A percentile compares a stretch with the other conserved stretches of the same genome.
Conservation (phyloP, 1,140 invertebrate species). For the Temnothorax nylanderi region DNA sequence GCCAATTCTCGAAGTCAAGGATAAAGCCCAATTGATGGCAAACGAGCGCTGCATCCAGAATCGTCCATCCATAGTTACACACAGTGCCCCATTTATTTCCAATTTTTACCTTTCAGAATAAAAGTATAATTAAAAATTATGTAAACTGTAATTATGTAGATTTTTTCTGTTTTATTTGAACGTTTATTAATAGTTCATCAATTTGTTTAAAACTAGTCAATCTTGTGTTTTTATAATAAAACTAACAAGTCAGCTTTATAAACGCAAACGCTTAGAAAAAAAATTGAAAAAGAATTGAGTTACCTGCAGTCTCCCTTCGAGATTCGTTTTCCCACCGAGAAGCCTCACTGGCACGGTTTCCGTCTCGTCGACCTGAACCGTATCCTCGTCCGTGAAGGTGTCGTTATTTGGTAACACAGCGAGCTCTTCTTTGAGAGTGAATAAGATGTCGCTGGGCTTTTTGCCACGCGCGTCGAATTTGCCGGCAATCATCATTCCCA, state of each 20-base stretch:
- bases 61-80: slow-evolving; percentile 98
- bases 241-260: not conserved
- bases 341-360: slow-evolving; percentile 89
- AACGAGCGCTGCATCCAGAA: slow-evolving; percentile 95
- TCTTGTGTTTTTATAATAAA: not conserved
- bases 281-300: not conserved
- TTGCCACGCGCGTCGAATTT: slow-evolving; percentile 93
- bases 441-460: slow-evolving; percentile 91
- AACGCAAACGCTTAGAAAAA: not conserved
- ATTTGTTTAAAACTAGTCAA: not conserved
- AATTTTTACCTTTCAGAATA: slow-evolving; percentile 88
- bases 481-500: slow-evolving; percentile 98
- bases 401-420: slow-evolving; percentile 88
- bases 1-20: slow-evolving; percentile 97
- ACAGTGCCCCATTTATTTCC: slow-evolving; percentile 97
- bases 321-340: slow-evolving; percentile 90
- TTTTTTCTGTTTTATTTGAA: not conserved
- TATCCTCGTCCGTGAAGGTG: slow-evolving; percentile 80
- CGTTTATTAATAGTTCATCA: not conserved
- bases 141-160: not conserved
- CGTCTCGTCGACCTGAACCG: slow-evolving; percentile 80
- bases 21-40: slow-evolving; percentile 98
- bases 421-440: slow-evolving; percentile 92
- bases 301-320: slow-evolving; percentile 93
- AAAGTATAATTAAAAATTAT: not conserved